phyloP scores from a whole-genome alignment of 2,113 vertebrate species.

The Tenrec ecaudatus region DNA sequence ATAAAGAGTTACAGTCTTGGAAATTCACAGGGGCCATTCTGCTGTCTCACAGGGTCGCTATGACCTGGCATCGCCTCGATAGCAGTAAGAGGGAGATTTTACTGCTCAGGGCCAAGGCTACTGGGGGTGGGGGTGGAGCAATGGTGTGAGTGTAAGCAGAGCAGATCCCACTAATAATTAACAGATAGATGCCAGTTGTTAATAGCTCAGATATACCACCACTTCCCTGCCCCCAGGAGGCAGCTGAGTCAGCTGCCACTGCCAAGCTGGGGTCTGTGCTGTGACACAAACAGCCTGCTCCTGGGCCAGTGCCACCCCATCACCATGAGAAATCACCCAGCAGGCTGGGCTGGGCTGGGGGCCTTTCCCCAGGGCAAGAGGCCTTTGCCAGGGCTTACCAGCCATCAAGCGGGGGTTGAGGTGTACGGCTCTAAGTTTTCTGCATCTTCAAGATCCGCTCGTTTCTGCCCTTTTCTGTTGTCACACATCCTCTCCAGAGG shows the following conservation, averaged over 20 bases:
- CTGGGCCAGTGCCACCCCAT: neutral
- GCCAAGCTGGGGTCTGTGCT: neutral
- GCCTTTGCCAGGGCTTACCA: neutral
- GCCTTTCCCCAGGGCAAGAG: neutral
- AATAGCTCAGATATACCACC: slow-evolving; percentile 49
- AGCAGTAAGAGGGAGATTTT: too few relatives aligned
- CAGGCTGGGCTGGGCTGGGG: too few relatives aligned
- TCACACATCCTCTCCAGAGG: neutral
- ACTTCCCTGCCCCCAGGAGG: neutral
- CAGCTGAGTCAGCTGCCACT: neutral
- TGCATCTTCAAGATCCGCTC: neutral
- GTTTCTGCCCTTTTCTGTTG: neutral
- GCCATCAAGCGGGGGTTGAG: neutral
- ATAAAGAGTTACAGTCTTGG: too few relatives aligned
- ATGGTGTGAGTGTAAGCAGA: slow-evolving; percentile 23
- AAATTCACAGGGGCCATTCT: too few relatives aligned
- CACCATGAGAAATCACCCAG: too few relatives aligned
- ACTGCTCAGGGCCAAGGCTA: neutral
- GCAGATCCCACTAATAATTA: slow-evolving; percentile 66
- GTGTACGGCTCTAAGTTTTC: neutral
- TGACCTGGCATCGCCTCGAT: too few relatives aligned
- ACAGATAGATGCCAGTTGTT: slow-evolving; percentile 66
- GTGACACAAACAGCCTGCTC: neutral
- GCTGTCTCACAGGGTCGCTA: too few relatives aligned
- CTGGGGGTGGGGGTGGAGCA: slow-evolving; percentile 37